A percentile compares a stretch with the other conserved stretches of the same genome.
phyloP scores from a whole-genome alignment of 2,113 vertebrate genomes.

The Zosterops hypoxanthus region DNA sequence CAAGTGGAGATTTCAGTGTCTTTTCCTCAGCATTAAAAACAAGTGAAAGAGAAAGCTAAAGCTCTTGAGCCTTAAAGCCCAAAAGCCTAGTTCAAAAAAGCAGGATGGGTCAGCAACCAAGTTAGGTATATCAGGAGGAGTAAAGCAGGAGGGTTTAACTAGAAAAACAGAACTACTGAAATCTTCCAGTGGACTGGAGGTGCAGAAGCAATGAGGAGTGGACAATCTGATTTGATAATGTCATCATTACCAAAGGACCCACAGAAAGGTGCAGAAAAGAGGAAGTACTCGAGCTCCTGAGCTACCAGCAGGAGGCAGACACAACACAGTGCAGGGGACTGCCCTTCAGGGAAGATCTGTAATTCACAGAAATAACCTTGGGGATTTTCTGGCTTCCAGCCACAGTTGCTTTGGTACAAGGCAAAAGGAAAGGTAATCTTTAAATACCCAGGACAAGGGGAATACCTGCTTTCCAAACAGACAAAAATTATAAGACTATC shows the following conservation, averaged over 20 bases:
- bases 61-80: not conserved
- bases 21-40: not conserved
- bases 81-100: not conserved
- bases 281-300: fast-evolving
- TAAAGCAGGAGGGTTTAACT: not conserved
- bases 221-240: not conserved
- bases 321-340: not conserved
- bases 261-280: not conserved
- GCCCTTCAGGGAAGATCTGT: not conserved
- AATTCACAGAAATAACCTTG: not conserved
- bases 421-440: not conserved
- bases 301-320: not conserved
- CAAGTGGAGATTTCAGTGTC: not conserved
- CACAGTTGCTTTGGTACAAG: not conserved
- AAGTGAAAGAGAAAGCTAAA: not conserved
- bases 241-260: not conserved
- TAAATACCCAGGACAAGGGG: not conserved
- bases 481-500: not conserved
- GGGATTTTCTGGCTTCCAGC: not conserved
- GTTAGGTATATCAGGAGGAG: not conserved
- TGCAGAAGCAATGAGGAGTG: not conserved
- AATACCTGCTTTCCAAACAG: not conserved
- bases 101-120: not conserved
- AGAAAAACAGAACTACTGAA: not conserved
- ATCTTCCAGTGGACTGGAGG: not conserved